Evolutionary conservation across 2,113 vertebrate genomes (phyloP).

Genomic region (Pseudorasbora parva): DNA sequence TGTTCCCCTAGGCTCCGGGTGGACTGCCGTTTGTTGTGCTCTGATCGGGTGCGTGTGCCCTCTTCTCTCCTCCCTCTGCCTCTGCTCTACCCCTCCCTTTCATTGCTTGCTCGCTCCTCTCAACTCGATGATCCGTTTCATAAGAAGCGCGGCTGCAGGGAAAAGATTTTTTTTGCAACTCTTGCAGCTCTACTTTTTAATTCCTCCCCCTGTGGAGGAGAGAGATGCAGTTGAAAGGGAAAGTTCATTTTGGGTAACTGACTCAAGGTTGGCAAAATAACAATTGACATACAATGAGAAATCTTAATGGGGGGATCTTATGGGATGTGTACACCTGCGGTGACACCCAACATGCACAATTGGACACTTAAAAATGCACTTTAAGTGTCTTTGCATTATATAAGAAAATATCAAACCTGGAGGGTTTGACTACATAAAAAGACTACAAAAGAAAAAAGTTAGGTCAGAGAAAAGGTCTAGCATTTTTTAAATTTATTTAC

Average conservation of each 20-base stretch:
- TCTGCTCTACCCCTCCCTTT: slow-evolving; percentile 54
- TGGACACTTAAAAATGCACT: background rate
- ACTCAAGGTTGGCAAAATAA: slow-evolving; percentile 52
- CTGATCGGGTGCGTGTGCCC: slow-evolving; percentile 58
- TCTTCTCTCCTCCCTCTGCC: slow-evolving; percentile 59
- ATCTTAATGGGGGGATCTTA: background rate
- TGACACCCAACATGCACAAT: background rate
- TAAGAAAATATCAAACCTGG: background rate
- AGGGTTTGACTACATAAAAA: background rate
- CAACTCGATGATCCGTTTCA: slow-evolving; percentile 64
- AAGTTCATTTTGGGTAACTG: slow-evolving; percentile 64
- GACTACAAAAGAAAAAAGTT: background rate
- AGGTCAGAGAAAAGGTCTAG: background rate
- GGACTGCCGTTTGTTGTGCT: slow-evolving; percentile 59
- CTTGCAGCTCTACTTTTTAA: slow-evolving; percentile 64
- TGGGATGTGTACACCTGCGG: background rate
- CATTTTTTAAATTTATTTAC: background rate
- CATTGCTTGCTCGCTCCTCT: slow-evolving; percentile 38
- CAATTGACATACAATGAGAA: background rate
- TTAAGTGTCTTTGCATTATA: background rate
- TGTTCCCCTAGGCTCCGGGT: slow-evolving; percentile 57
- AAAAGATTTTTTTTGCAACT: slow-evolving; percentile 67
- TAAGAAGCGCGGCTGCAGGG: slow-evolving; percentile 66
- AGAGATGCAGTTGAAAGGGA: slow-evolving; percentile 57
- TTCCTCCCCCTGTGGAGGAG: slow-evolving; percentile 57